These are phyloP conservation scores for Momotus momota DNA, from an alignment of 2,797 vertebrate genomes.

Conservation along the genomic window DNA sequence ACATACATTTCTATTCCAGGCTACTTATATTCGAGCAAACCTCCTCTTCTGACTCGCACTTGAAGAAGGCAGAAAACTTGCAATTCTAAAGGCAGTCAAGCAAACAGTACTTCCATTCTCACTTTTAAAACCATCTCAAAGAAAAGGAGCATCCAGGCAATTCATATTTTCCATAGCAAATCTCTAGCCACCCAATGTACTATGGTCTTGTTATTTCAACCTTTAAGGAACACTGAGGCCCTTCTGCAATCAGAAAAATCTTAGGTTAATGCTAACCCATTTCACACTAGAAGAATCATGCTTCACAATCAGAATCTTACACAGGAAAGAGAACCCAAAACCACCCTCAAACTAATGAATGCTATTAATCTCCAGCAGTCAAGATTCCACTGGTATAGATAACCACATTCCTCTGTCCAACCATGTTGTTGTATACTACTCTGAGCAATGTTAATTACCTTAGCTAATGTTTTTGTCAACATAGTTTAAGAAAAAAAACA, in stretches of 20 bases:
- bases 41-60: background rate
- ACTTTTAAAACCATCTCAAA: background rate
- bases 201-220: background rate
- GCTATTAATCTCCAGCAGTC: background rate
- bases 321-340: background rate
- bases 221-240: background rate
- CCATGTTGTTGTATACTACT: background rate
- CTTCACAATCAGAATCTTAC: background rate
- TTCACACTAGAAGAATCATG: background rate
- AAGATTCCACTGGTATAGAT: background rate
- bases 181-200: background rate
- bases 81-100: background rate
- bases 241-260: background rate
- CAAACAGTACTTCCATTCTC: background rate
- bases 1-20: background rate
- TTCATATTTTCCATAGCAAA: background rate
- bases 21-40: background rate
- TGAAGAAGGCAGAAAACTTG: background rate
- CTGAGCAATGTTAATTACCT: background rate
- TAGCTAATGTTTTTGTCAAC: constrained; percentile 3
- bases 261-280: background rate
- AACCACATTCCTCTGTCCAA: background rate
- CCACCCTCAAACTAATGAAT: background rate
- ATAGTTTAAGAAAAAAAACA: background rate
- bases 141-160: background rate